Conservation (phyloP, 2,888 invertebrate species). For the Andrena flavipes region DNA sequence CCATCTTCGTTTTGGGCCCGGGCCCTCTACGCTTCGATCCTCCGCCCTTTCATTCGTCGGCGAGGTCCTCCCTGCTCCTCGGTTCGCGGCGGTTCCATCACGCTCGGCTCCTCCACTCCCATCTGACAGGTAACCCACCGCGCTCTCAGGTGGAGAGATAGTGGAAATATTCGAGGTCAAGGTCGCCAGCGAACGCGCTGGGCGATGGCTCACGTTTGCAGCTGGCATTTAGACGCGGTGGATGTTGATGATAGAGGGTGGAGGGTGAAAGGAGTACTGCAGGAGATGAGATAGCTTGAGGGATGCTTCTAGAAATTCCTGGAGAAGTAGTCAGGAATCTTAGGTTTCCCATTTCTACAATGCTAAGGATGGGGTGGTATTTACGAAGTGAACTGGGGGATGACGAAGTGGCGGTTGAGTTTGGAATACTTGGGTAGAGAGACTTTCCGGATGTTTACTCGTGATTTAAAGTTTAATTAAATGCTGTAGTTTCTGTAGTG, state of each 20-base stretch:
- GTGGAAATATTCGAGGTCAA: slow-evolving; percentile 53
- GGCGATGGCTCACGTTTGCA: not conserved
- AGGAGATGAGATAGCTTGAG: not conserved
- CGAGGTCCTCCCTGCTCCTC: slow-evolving; percentile 49
- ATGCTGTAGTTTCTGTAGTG: not conserved
- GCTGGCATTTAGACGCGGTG: not conserved
- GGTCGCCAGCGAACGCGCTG: slow-evolving; percentile 17
- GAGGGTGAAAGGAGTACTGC: not conserved
- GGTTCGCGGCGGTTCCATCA: slow-evolving; percentile 51
- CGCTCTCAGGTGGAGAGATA: slow-evolving; percentile 29
- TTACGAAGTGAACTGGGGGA: too few relatives aligned
- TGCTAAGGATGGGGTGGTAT: too few relatives aligned
- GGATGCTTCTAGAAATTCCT: too few relatives aligned
- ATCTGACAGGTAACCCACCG: slow-evolving; percentile 4
- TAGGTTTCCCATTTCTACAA: too few relatives aligned
- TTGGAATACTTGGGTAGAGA: too few relatives aligned
- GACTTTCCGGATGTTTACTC: too few relatives aligned
- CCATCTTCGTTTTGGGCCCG: slow-evolving; percentile 64
- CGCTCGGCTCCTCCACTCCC: slow-evolving; percentile 27
- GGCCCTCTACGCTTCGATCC: slow-evolving; percentile 43
- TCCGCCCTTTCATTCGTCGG: slow-evolving; percentile 68
- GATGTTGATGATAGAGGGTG: not conserved
- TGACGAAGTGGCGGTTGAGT: too few relatives aligned
- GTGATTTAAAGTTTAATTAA: too few relatives aligned
- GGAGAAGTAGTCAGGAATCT: too few relatives aligned